Percentiles rank a stretch among this genome's conserved stretches.
phyloP scores from a whole-genome alignment of 2,888 invertebrate species.

The Pachymerium ferrugineum region DNA sequence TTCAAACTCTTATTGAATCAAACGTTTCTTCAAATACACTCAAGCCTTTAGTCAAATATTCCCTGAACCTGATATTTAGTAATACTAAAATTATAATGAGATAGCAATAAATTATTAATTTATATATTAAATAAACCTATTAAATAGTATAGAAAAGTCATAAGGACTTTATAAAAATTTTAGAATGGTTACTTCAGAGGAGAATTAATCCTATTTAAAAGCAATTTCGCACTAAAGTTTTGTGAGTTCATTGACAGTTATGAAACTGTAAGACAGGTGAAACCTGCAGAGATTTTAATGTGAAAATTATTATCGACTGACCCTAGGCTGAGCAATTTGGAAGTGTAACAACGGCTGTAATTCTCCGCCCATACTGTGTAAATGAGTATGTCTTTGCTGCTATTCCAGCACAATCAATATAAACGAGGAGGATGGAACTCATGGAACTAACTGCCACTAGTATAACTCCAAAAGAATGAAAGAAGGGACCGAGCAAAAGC shows the following conservation, averaged over 20 bases:
- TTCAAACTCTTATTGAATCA: not conserved
- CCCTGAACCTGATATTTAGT: no score
- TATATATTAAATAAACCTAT: no score
- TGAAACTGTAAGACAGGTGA: conserved; percentile 1
- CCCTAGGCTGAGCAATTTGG: conserved; percentile 24
- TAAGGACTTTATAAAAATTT: no score
- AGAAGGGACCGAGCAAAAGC: not conserved
- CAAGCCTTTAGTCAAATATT: no score
- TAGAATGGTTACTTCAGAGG: no score
- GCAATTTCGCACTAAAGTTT: not conserved
- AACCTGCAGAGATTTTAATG: conserved; percentile 23
- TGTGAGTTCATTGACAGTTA: conserved; percentile 13
- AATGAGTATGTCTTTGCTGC: conserved; percentile 27
- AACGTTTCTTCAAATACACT: no score
- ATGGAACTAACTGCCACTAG: conserved; percentile 19
- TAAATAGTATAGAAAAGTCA: no score
- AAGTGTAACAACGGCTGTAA: conserved; percentile 27
- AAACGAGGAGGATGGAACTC: conserved; percentile 27
- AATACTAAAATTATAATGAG: no score
- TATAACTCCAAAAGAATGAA: conserved; percentile 14
- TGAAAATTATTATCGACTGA: conserved; percentile 27
- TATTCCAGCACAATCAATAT: conserved; percentile 27
- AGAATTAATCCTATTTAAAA: conserved; percentile 6
- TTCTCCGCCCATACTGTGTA: conserved; percentile 24
- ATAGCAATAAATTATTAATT: no score